Evolutionary conservation across 2,113 vertebrate species (phyloP).

Genomic region (Hiodon tergisus): DNA sequence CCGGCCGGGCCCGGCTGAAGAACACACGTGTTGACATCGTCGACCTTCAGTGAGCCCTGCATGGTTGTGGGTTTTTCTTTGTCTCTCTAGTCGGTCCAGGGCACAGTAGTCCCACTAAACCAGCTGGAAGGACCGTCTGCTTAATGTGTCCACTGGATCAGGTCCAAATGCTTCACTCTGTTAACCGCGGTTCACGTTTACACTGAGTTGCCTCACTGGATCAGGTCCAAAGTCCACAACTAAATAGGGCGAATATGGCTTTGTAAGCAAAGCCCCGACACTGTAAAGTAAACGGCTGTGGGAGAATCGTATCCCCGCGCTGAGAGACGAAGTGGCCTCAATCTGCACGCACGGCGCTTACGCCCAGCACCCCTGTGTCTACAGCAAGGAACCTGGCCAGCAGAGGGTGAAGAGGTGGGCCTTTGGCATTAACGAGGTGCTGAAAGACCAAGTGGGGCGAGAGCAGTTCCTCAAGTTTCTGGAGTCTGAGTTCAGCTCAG

Average conservation of each 20-base stretch:
- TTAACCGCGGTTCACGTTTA: neutral
- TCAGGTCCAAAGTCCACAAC: slow-evolving; percentile 16
- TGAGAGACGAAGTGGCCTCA: neutral
- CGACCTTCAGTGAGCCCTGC: neutral
- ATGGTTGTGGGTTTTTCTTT: neutral
- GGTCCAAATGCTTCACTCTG: neutral
- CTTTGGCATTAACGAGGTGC: slow-evolving; percentile 77
- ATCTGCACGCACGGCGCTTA: neutral
- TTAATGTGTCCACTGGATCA: slow-evolving; percentile 10
- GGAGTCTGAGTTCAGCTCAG: slow-evolving; percentile 84
- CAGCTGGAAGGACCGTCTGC: neutral
- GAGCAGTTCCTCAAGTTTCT: slow-evolving; percentile 83
- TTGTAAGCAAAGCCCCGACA: neutral
- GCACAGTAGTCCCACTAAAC: neutral
- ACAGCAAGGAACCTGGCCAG: slow-evolving; percentile 77
- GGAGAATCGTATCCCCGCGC: neutral
- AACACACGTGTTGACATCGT: neutral
- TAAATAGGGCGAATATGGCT: slow-evolving; percentile 14
- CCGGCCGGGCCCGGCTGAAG: neutral
- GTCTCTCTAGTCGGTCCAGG: neutral
- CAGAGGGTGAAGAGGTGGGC: slow-evolving; percentile 80
- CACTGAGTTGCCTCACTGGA: neutral
- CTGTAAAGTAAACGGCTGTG: neutral
- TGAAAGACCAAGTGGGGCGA: slow-evolving; percentile 78
- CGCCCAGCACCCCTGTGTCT: neutral